phyloP scores from a whole-genome alignment of 2,797 vertebrate species.

The Melanotaenia nigrans region DNA sequence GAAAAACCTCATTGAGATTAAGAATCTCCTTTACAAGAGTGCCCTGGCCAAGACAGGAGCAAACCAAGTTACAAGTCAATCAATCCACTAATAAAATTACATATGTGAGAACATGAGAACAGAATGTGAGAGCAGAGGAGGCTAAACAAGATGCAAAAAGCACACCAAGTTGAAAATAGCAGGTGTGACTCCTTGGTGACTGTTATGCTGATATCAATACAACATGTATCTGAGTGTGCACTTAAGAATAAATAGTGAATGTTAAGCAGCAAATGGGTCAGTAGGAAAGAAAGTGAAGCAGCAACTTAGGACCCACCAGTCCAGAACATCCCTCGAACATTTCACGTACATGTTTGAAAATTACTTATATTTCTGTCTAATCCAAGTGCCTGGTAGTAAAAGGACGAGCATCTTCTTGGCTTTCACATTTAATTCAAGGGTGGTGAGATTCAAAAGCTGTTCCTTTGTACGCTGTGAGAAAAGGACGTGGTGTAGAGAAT shows the following conservation, averaged over 20 bases:
- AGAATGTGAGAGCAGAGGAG: not conserved
- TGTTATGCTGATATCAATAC: not conserved
- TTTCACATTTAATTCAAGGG: not conserved
- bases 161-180: not conserved
- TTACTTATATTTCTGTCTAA: not conserved
- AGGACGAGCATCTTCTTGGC: not conserved
- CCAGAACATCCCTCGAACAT: not conserved
- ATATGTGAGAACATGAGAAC: too few species aligned
- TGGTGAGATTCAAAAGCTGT: not conserved
- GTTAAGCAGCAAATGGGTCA: not conserved
- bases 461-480: not conserved
- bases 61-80: too few species aligned
- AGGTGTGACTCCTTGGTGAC: not conserved
- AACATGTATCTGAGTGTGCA: not conserved
- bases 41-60: too few species aligned
- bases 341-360: not conserved
- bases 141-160: not conserved
- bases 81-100: too few species aligned
- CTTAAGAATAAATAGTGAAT: not conserved
- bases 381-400: not conserved
- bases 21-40: too few species aligned
- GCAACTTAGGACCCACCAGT: not conserved
- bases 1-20: too few species aligned
- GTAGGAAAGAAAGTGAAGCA: not conserved
- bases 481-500: constrained; percentile 13